These are phyloP conservation scores for Axea sp. DNA, from an alignment of 2,888 invertebrate species.

Conservation along the genomic window DNA sequence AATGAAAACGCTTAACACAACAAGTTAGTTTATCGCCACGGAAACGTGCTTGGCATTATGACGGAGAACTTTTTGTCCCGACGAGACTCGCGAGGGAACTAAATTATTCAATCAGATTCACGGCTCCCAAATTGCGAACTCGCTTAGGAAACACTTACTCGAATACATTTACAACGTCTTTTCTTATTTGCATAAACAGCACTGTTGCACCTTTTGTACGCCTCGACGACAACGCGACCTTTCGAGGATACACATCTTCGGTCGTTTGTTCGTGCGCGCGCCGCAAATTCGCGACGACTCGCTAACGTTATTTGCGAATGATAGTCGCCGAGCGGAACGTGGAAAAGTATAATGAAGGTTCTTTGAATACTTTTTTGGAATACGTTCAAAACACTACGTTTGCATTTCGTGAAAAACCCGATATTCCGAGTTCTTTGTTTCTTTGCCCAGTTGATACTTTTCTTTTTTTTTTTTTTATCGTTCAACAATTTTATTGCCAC, in stretches of 20 bases:
- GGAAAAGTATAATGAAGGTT: slow-evolving; percentile 57
- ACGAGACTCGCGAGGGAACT: slow-evolving; percentile 24
- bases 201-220: slow-evolving; percentile 58
- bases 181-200: slow-evolving; percentile 63
- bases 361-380: slow-evolving; percentile 35
- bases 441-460: not conserved
- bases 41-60: slow-evolving; percentile 43
- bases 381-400: slow-evolving; percentile 20
- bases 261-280: slow-evolving; percentile 43
- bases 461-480: not conserved
- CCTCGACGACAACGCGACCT: slow-evolving; percentile 46
- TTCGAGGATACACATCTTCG: slow-evolving; percentile 37
- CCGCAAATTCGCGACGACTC: slow-evolving; percentile 46
- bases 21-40: slow-evolving; percentile 30
- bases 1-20: slow-evolving; percentile 34
- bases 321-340: slow-evolving; percentile 49
- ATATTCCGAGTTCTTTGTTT: slow-evolving; percentile 10
- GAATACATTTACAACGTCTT: slow-evolving; percentile 55
- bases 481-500: not conserved
- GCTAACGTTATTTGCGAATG: slow-evolving; percentile 49
- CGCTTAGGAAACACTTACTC: slow-evolving; percentile 59
- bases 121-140: slow-evolving; percentile 56
- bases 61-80: slow-evolving; percentile 21
- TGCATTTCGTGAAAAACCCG: slow-evolving; percentile 4
- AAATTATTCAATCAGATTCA: slow-evolving; percentile 59